Base-by-base conservation (phyloP, 2,888 invertebrate species). In the Halocaridina rubra region DNA sequence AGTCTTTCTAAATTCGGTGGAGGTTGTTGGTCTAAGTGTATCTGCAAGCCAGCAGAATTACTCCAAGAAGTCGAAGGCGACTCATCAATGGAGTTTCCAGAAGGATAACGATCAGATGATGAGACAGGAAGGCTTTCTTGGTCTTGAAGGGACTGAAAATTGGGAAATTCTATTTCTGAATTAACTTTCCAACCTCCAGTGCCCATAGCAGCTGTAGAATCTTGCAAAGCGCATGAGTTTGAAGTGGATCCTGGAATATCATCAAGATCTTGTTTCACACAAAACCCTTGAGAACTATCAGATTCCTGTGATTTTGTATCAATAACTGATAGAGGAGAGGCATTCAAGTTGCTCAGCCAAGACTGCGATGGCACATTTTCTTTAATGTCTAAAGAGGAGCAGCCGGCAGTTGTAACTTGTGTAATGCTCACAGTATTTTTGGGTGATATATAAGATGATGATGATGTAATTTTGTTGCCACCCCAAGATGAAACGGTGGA, bases 101-200 rank as follows among this genome's bases (percentile, higher is more conserved):
- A 7, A 46, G 69, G 32, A 24, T 32, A 81, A 29, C 81, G 75
- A 53, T 81, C 81, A 19, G 81, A 81, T 10, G 81, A 76, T 4
- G 81, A 76, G 8, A 64, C 81, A 0, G 81, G 81, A 5, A 81
- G 64, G 22, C 46, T 74, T 32, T 75, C 67, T 46, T 67, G 76
- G 2, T 81, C 81, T 74, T 75, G 76, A 16, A 81, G 64, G 7
- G 75, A 46, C 64, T 74, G 81, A 39, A 81, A 81, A 46, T 75
- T 75, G 32, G 81, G 81, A 33, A 81, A 64, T 46, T 81, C 81
- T 39, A 81, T 46, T 19, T 81, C 81, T 27, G 61, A 64, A 1
- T 75, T 29, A 7, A 76, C 33, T n/a, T 75, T 81, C 81, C 81
- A 81, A 53, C n/a, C 67, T 7, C 67, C 64, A 16, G 61, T 32